These are phyloP conservation scores for Chirona hameri DNA, from an alignment of 2,888 invertebrate species.

Conservation along the genomic window DNA sequence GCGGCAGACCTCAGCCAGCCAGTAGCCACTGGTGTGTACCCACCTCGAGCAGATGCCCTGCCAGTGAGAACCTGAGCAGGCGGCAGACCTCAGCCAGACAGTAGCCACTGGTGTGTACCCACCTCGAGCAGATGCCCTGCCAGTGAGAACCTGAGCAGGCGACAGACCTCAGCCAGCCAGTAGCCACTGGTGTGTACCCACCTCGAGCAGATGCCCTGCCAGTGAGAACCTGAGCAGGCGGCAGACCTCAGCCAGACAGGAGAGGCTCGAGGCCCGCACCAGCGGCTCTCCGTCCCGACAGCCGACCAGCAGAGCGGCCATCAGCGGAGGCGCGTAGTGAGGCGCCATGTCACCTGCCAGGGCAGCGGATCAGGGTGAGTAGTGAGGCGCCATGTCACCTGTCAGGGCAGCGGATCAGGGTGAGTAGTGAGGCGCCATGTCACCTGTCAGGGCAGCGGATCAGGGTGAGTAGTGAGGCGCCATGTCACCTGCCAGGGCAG, in stretches of 20 bases:
- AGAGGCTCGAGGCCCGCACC: conserved; percentile 73
- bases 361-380: too few species aligned
- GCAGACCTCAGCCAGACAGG: conserved; percentile 77
- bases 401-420: too few species aligned
- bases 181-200: conserved; percentile 48
- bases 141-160: too few species aligned
- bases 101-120: not conserved
- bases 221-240: conserved; percentile 68
- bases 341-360: conserved; percentile 65
- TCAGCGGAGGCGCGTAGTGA: conserved; percentile 62
- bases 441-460: too few species aligned
- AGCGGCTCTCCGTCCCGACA: conserved; percentile 66
- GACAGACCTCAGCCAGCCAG: too few species aligned
- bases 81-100: too few species aligned
- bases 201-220: conserved; percentile 69
- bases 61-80: too few species aligned
- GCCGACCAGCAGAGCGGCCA: conserved; percentile 68
- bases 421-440: too few species aligned
- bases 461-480: conserved; percentile 57
- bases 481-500: conserved; percentile 62
- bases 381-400: too few species aligned
- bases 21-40: too few species aligned
- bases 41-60: not conserved
- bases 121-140: not conserved
- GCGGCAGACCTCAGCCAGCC: too few species aligned